Evolutionary conservation across 1,140 invertebrate species (phyloP), one percentile per base, ranked within the genome.

Genomic region (Sarcophaga peregrina): DNA sequence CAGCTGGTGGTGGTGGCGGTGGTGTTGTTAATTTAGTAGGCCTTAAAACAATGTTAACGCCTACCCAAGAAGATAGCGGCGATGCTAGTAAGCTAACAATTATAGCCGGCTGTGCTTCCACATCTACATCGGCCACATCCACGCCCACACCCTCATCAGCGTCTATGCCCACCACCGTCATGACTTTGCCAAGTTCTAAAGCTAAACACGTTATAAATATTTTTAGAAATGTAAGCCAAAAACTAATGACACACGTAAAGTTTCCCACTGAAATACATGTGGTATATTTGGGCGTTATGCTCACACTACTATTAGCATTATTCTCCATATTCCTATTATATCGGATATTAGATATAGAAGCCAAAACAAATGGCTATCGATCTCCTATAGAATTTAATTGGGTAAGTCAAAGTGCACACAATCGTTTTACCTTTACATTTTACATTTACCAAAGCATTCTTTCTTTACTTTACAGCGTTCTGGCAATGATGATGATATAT

Each of bases 311-410:
- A 48, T 80, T 89, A 82, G 85, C 88, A 68, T 47, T 89, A n/a
- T 86, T 89, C 62, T 87, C 88, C 47, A 85, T 85, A 84, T 89
- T 88, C 68, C 83, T 89, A 84, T 85, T 89, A 37, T 87, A 87
- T 85, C 85, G 87, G 82, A 86, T 89, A 78, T 80, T 89, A 17
- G 86, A 89, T 75, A 87, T 88, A 76, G 86, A 89, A 83, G 87
- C 86, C 48, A 88, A 87, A 84, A 85, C 87, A 8, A 86, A 80
- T 80, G 75, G 84, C 10, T 86, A 86, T 75, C 84, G 84, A 8
- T 84, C 85, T 6, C 85, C 87, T 68, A 82, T 86, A 13, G 86
- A 87, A 75, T 87, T 88, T 73, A 87, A 86, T 82, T 84, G 84
- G 86, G 87, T 89, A 84, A 82, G 86, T 82, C 48, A 25, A 45